Evolutionary conservation across 1,140 invertebrate genomes (phyloP).

Genomic region (Achroia grisella): DNA sequence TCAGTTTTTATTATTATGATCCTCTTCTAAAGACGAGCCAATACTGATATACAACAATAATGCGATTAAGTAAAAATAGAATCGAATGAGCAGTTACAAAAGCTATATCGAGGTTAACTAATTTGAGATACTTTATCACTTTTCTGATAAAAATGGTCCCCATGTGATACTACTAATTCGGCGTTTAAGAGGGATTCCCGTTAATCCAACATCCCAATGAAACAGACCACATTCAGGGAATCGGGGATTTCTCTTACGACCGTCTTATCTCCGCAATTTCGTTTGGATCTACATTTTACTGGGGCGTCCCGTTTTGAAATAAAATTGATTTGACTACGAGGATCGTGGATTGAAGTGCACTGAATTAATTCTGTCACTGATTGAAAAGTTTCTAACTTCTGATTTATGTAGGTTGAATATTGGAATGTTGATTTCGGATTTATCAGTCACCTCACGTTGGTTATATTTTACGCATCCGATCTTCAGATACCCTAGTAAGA

Average conservation of each 20-base stretch:
- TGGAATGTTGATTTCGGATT: slow-evolving; percentile 1
- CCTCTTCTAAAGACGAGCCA: too few relatives aligned
- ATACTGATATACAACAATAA: too few relatives aligned
- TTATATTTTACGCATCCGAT: too few relatives aligned
- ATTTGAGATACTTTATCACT: slow-evolving; percentile 22
- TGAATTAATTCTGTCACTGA: slow-evolving; percentile 45
- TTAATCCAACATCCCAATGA: slow-evolving; percentile 18
- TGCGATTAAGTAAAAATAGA: too few relatives aligned
- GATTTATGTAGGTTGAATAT: slow-evolving; percentile 7
- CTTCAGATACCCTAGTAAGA: too few relatives aligned
- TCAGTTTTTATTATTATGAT: too few relatives aligned
- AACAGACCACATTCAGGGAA: slow-evolving; percentile 1
- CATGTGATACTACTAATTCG: slow-evolving; percentile 35
- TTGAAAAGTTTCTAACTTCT: slow-evolving; percentile 30
- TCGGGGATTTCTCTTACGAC: slow-evolving; percentile 3
- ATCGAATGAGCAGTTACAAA: too few relatives aligned
- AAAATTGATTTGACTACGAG: slow-evolving; percentile 37
- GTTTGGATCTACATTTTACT: slow-evolving; percentile 21
- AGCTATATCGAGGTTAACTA: too few relatives aligned
- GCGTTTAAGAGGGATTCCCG: slow-evolving; percentile 21
- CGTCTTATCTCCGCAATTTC: slow-evolving; percentile 32
- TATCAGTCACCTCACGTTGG: neutral
- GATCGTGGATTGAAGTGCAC: slow-evolving; percentile 39
- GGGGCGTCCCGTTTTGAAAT: slow-evolving; percentile 26
- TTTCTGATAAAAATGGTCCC: slow-evolving; percentile 23